These are phyloP conservation scores for Stomatorhinus walkeri DNA, from an alignment of 2,797 vertebrate genomes.

Conservation along the genomic window DNA sequence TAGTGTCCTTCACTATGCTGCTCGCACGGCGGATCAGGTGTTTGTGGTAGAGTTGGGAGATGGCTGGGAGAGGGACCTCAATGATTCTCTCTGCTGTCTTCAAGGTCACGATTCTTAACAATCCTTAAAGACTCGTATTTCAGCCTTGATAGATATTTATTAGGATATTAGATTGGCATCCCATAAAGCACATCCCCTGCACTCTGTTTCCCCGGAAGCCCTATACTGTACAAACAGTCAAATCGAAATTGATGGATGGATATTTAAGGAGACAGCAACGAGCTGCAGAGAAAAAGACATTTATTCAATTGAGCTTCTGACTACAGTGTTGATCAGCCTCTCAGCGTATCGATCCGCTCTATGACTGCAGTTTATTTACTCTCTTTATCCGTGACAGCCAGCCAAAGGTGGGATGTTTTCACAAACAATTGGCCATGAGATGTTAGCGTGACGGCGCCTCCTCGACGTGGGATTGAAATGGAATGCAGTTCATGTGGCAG, in stretches of 20 bases:
- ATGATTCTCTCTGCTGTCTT: no score
- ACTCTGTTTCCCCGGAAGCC: neutral
- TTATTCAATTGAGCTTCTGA: conserved; percentile 1
- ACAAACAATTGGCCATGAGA: neutral
- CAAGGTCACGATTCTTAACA: neutral
- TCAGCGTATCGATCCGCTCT: neutral
- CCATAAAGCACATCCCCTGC: neutral
- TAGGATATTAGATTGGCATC: neutral
- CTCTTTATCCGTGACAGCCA: neutral
- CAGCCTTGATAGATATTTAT: neutral
- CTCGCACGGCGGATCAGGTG: no score
- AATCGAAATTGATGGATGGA: neutral
- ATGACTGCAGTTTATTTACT: neutral
- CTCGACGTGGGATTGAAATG: neutral
- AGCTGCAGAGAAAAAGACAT: neutral
- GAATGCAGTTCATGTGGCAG: neutral
- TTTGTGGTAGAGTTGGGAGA: no score
- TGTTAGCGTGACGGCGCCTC: neutral
- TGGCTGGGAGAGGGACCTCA: no score
- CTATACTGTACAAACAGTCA: neutral
- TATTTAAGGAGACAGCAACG: neutral
- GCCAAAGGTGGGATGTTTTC: neutral
- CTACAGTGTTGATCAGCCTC: neutral
- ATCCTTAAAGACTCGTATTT: neutral
- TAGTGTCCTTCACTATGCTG: no score